These are phyloP conservation scores for Anthophora plumipes DNA, from an alignment of 2,888 invertebrate genomes.

Conservation along the genomic window DNA sequence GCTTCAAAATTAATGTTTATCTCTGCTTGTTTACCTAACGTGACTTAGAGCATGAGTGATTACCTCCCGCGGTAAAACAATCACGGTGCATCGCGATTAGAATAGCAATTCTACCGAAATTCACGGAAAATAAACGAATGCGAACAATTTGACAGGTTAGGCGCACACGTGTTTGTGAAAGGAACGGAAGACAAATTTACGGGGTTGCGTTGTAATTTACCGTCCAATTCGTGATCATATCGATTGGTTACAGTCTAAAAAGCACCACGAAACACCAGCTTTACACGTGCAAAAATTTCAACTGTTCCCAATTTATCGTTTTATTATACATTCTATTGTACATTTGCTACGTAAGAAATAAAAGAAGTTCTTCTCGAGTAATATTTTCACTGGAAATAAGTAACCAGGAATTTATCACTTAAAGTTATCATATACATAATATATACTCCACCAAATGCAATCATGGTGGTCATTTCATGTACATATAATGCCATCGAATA, in stretches of 20 bases:
- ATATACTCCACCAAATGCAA: no score
- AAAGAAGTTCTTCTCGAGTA: not conserved
- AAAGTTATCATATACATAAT: no score
- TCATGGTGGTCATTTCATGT: no score
- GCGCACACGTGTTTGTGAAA: slow-evolving; percentile 42
- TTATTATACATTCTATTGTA: no score
- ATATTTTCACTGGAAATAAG: not conserved
- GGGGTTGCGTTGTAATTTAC: not conserved
- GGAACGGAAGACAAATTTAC: slow-evolving; percentile 45
- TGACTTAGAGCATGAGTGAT: slow-evolving; percentile 1
- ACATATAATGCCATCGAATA: no score
- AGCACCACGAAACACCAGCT: no score
- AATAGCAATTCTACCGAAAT: slow-evolving; percentile 1
- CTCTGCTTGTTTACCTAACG: not conserved
- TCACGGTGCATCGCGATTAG: not conserved
- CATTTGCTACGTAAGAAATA: not conserved
- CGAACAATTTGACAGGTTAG: slow-evolving; percentile 29
- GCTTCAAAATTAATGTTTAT: slow-evolving; percentile 22
- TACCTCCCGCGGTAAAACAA: slow-evolving; percentile 11
- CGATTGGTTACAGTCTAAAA: not conserved
- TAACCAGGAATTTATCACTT: not conserved
- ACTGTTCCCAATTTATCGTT: no score
- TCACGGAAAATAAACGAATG: slow-evolving; percentile 38
- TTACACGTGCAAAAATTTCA: no score
- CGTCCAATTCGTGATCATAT: not conserved